Conservation (phyloP, 30 jellyfish, hydroid and myxozoan genomes). For the Aurelia aurita complex sp. Pacific region DNA sequence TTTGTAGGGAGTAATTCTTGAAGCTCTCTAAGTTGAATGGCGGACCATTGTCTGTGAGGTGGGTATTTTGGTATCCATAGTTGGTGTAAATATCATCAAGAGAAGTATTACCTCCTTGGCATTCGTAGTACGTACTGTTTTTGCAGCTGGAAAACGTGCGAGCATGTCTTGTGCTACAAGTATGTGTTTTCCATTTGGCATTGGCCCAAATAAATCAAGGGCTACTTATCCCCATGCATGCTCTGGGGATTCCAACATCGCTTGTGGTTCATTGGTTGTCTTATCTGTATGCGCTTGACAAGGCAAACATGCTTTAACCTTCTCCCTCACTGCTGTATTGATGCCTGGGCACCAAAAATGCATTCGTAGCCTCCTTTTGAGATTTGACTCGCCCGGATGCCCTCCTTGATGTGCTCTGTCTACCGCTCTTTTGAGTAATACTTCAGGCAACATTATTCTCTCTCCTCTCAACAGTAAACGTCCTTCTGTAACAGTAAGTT, state of each 20-base stretch:
- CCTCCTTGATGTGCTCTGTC: slow-evolving; percentile 66
- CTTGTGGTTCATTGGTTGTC: slow-evolving; percentile 65
- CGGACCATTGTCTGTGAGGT: no score
- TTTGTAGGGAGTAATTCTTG: no score
- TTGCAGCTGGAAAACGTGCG: no score
- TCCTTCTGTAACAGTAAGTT: slow-evolving; percentile 58
- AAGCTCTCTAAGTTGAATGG: no score
- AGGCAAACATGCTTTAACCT: slow-evolving; percentile 29
- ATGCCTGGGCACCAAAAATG: slow-evolving; percentile 64
- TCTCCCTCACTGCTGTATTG: slow-evolving; percentile 15
- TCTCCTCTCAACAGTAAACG: slow-evolving; percentile 25
- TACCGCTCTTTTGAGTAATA: slow-evolving; percentile 44
- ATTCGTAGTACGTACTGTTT: no score
- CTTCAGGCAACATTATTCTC: slow-evolving; percentile 43
- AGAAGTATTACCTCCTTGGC: no score
- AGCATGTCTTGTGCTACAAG: slow-evolving; percentile 46
- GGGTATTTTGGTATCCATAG: no score
- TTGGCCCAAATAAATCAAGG: slow-evolving; percentile 66
- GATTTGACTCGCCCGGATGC: slow-evolving; percentile 50
- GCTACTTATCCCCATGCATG: slow-evolving; percentile 65
- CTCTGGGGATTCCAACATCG: slow-evolving; percentile 16
- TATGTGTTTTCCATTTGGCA: slow-evolving; percentile 57
- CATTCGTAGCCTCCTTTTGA: slow-evolving; percentile 43
- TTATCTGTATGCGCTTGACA: slow-evolving; percentile 54
- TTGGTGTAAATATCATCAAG: no score